Base-by-base conservation (phyloP, 2,113 vertebrate species). In the Elaphurus davidianus region DNA sequence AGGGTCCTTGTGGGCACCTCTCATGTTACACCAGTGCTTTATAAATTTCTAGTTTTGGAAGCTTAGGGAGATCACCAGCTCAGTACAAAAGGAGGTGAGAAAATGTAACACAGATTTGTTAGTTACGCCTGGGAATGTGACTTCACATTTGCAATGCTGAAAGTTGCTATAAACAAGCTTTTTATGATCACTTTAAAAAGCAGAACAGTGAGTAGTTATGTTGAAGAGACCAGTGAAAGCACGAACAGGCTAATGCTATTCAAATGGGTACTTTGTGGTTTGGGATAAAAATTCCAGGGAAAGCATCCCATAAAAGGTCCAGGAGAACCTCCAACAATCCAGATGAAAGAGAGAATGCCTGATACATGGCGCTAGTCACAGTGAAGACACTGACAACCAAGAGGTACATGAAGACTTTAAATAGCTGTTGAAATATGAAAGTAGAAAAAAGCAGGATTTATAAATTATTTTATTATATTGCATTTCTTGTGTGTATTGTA, bases 151-250 rank as follows among this genome's bases (percentile, higher is more conserved):
- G 91, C 71, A 54, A 67, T 94, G 91, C 84, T 92, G 84, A 64
- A 82, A 95, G 93, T 83, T 94, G 84, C 89, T 82, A 59, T 92
- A 92, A 95, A 96, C 91, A 94, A 96, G 79, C 12, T 81, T 93
- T 92, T 87, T 94, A 87, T 79, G 89, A 97, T 97, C 36, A 76
- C 81, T 94, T 92, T 94, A 87, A 94, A 90, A 96, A 96, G 96
- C 89, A 97, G 85, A 78, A 96, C 74, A 55, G 78, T 79, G 85
- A 84, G 62, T 86, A 62, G 62, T 83, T 94, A 87, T 90, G 74
- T 71, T 50, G 55, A 95, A 45, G 74, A 94, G 81, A 96, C 71
- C 88, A 71, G 74, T 92, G 94, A 95, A 94, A 91, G 94, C 86
- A 90, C 8, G 30, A 78, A 45, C 74, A 57, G 82, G 60, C 82